Evolutionary conservation across 1,140 invertebrate genomes (phyloP).

Genomic region (Probaryconus sp.): DNA sequence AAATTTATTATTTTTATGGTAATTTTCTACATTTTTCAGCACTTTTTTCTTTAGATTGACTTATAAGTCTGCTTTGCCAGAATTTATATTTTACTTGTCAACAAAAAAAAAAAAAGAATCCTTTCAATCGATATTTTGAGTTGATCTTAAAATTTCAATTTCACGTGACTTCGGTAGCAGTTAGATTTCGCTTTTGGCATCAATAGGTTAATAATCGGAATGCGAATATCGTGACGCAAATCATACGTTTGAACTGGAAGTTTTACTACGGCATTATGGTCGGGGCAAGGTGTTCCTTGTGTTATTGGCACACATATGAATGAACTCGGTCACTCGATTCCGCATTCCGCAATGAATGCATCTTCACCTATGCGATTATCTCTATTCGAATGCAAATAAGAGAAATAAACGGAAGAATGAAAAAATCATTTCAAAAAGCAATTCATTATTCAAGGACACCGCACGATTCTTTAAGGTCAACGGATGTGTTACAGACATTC

Average conservation of each 20-base stretch:
- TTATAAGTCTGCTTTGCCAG: no score
- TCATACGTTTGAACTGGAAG: conserved; percentile 5
- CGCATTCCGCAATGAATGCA: conserved; percentile 17
- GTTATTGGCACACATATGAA: background rate
- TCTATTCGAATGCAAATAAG: background rate
- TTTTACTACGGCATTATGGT: background rate
- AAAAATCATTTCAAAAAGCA: background rate
- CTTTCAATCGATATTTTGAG: no score
- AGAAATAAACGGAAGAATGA: background rate
- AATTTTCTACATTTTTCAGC: no score
- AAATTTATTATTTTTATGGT: no score
- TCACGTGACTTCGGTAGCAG: no score
- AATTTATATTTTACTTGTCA: no score
- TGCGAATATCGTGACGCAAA: conserved; percentile 1
- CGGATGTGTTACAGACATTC: no score
- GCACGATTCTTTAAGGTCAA: no score
- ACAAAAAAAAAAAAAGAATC: no score
- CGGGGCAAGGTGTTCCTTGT: conserved; percentile 1
- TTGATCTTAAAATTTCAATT: no score
- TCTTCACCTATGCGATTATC: background rate
- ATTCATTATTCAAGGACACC: conserved; percentile 31
- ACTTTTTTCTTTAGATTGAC: no score
- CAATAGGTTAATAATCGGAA: background rate
- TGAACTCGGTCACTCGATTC: conserved; percentile 34
- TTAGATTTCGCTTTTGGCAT: no score